Conservation (phyloP, 53 echinoderm and acorn worm species). For the Patiria pectinifera region DNA sequence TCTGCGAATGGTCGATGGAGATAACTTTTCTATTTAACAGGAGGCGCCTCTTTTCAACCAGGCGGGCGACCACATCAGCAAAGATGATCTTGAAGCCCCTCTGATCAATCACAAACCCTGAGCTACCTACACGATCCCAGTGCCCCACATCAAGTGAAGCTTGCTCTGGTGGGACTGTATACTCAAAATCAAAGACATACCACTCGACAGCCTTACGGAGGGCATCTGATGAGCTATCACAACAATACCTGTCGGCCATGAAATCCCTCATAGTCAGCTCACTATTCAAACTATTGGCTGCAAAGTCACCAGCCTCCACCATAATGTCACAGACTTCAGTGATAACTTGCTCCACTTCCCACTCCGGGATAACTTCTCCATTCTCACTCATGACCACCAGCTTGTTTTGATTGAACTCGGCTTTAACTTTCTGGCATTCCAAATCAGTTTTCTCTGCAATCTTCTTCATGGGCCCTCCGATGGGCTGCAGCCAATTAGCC, state of each 20-base stretch:
- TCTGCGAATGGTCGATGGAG: slow-evolving; percentile 51
- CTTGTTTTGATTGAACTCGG: background rate
- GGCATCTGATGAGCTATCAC: background rate
- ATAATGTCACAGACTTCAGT: slow-evolving; percentile 2
- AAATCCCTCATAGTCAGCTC: slow-evolving; percentile 37
- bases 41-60: slow-evolving; percentile 40
- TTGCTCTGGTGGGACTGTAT: slow-evolving; percentile 40
- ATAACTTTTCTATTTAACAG: slow-evolving; percentile 42
- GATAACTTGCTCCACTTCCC: slow-evolving; percentile 6
- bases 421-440: background rate
- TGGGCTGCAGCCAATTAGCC: slow-evolving; percentile 58
- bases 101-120: slow-evolving; percentile 59
- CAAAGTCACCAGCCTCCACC: slow-evolving; percentile 33
- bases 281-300: background rate
- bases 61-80: slow-evolving; percentile 34
- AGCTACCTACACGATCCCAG: slow-evolving; percentile 3
- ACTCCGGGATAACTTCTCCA: slow-evolving; percentile 4
- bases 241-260: slow-evolving; percentile 8
- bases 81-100: slow-evolving; percentile 66
- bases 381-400: background rate
- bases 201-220: slow-evolving; percentile 54
- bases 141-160: slow-evolving; percentile 27
- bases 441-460: slow-evolving; percentile 24
- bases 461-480: slow-evolving; percentile 12
- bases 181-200: slow-evolving; percentile 59